A percentile compares a stretch with the other conserved stretches of the same genome.
phyloP scores from a whole-genome alignment of 2,113 vertebrate species.

The Thryonomys swinderianus region DNA sequence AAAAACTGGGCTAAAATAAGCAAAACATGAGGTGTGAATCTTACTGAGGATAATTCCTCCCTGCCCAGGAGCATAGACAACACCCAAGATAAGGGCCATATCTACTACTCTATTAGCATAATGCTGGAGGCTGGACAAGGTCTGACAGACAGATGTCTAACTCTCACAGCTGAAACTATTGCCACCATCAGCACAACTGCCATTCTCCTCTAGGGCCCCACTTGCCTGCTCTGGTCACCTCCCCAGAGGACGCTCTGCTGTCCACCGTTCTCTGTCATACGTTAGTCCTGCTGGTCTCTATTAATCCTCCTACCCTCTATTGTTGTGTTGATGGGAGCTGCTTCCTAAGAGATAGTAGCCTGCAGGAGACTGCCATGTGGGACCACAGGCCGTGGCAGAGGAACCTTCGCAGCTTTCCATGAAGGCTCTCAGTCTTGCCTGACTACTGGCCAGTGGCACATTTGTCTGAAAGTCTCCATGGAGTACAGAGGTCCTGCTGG shows the following conservation, averaged over 20 bases:
- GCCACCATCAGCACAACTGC: background rate
- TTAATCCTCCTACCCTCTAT: background rate
- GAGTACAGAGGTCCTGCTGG: background rate
- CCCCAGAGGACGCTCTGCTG: background rate
- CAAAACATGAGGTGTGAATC: background rate
- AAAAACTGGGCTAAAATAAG: background rate
- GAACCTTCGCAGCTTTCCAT: background rate
- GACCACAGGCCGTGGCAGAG: fast-evolving
- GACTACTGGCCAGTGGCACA: background rate
- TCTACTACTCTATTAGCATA: background rate
- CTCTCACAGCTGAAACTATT: background rate
- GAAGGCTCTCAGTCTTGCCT: background rate
- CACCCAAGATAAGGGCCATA: background rate
- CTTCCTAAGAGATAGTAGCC: background rate
- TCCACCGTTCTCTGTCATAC: fast-evolving
- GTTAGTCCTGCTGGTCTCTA: background rate
- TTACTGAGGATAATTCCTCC: background rate
- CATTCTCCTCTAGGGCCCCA: background rate
- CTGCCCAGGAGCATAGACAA: background rate
- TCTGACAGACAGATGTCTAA: background rate
- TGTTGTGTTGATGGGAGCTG: background rate
- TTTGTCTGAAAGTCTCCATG: slow-evolving; percentile 30
- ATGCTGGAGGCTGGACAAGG: background rate
- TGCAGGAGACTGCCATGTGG: background rate
- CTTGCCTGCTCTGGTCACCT: background rate